phyloP scores from a whole-genome alignment of 2,797 vertebrate species.

The Clarias platycephalus region DNA sequence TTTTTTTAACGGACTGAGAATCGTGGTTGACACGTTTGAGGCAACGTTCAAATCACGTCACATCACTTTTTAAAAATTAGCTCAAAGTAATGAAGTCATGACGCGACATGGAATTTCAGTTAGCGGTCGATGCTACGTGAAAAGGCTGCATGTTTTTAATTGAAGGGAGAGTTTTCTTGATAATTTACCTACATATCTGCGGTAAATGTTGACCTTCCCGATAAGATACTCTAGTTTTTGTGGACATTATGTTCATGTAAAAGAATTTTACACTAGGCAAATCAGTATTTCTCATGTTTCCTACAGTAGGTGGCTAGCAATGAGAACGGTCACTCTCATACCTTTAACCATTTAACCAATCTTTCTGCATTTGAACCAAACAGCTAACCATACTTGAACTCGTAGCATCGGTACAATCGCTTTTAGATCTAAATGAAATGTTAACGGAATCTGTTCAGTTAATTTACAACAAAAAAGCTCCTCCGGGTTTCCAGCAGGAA shows the following conservation, averaged over 20 bases:
- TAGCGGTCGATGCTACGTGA: background rate
- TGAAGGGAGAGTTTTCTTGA: background rate
- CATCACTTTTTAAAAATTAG: background rate
- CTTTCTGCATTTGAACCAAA: background rate
- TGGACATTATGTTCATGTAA: background rate
- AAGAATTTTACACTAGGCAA: background rate
- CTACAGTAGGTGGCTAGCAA: background rate
- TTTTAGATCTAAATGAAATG: constrained; percentile 4
- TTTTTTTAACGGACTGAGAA: background rate
- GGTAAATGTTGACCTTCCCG: background rate
- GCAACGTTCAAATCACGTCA: background rate
- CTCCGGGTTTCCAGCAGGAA: background rate
- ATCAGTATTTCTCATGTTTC: background rate
- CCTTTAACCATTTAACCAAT: background rate
- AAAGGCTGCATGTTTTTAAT: background rate
- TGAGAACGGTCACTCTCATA: too few relatives aligned
- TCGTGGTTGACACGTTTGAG: background rate
- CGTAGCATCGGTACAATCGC: background rate
- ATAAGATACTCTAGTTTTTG: background rate
- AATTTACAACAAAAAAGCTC: background rate
- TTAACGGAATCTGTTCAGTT: background rate
- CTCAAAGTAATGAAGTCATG: background rate
- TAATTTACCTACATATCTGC: background rate
- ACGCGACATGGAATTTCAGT: background rate
- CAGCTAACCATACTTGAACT: background rate